These are phyloP conservation scores for Mayetiola destructor DNA, from an alignment of 2,888 invertebrate species.

Conservation along the genomic window DNA sequence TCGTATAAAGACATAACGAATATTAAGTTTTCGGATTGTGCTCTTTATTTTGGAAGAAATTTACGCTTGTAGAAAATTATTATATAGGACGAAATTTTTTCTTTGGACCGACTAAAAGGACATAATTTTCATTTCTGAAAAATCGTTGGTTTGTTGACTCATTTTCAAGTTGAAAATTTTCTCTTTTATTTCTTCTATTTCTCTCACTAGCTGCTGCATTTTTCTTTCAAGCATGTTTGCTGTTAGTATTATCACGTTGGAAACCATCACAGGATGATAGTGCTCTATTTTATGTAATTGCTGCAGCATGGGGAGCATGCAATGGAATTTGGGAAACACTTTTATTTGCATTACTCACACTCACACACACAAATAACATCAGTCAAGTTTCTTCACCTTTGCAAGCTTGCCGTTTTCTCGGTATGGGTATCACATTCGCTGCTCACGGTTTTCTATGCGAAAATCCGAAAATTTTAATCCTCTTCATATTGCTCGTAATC, in stretches of 20 bases:
- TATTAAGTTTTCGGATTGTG: no score
- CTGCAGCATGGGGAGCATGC: conserved; percentile 76
- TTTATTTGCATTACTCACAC: conserved; percentile 34
- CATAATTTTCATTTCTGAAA: no score
- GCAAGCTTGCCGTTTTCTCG: conserved; percentile 45
- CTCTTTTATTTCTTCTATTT: background rate
- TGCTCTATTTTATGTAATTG: conserved; percentile 67
- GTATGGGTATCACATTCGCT: conserved; percentile 47
- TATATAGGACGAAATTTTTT: background rate
- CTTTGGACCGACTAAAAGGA: background rate
- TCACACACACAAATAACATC: conserved; percentile 34
- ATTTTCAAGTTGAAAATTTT: conserved; percentile 4
- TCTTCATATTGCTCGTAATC: conserved; percentile 31
- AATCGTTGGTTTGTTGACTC: no score
- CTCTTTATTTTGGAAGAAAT: no score
- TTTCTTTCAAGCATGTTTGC: conserved; percentile 62
- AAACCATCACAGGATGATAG: conserved; percentile 66
- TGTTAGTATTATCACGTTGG: conserved; percentile 64
- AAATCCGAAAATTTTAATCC: conserved; percentile 31
- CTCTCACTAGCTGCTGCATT: conserved; percentile 52
- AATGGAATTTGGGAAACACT: conserved; percentile 72
- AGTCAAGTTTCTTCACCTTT: conserved; percentile 35
- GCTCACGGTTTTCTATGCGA: conserved; percentile 48
- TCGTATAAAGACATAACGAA: no score
- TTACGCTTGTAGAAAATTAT: background rate